Evolutionary conservation across 2,888 invertebrate genomes (phyloP).

Genomic region (Acholoe squamosa): DNA sequence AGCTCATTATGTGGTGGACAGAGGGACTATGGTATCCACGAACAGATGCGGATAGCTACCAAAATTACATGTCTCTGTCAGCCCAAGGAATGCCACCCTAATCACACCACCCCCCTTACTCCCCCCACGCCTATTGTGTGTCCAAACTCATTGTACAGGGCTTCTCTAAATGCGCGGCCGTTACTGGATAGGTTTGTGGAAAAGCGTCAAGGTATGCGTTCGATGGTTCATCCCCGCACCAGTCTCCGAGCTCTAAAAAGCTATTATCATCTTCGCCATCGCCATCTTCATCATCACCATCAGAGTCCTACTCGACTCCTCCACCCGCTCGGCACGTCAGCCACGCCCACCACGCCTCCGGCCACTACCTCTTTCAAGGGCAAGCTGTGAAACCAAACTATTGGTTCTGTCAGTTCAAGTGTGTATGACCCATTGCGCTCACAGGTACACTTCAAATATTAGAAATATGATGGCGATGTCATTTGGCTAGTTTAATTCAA

Average conservation of each 20-base stretch:
- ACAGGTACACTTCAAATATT: too few relatives aligned
- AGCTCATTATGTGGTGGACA: conserved; percentile 11
- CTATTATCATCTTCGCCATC: conserved; percentile 35
- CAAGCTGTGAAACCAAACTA: too few relatives aligned
- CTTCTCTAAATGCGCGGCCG: neutral
- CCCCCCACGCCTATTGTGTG: neutral
- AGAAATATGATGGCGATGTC: too few relatives aligned
- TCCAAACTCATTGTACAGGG: neutral
- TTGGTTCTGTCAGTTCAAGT: too few relatives aligned
- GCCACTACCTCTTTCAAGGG: too few relatives aligned
- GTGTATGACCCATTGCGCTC: too few relatives aligned
- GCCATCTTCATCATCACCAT: neutral
- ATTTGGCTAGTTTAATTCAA: too few relatives aligned
- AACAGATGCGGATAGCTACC: conserved; percentile 47
- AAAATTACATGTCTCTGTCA: conserved; percentile 55
- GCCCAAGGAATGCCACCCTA: conserved; percentile 12
- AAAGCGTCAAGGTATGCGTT: conserved; percentile 35
- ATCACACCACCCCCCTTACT: neutral
- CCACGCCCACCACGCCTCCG: too few relatives aligned
- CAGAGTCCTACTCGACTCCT: neutral
- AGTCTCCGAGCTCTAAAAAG: neutral
- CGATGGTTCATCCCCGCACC: neutral
- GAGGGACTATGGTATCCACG: neutral
- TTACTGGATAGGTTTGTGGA: conserved; percentile 53
- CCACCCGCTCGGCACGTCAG: neutral